Conservation (phyloP, 2,113 vertebrate genomes). For the Carassius carassius region DNA sequence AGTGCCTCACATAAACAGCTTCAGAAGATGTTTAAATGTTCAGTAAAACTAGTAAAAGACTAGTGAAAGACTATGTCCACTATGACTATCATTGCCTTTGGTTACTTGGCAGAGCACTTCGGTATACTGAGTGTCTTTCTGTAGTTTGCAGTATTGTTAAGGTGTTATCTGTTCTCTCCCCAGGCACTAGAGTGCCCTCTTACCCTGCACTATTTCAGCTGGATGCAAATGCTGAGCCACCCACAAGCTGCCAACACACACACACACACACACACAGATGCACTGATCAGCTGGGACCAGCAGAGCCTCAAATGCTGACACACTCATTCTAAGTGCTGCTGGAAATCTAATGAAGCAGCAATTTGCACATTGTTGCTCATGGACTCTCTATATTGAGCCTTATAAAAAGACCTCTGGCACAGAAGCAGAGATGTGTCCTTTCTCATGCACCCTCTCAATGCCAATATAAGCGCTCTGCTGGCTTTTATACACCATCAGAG, state of each 20-base stretch:
- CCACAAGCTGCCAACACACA: constrained; percentile 19
- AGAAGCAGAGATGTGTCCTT: constrained; percentile 12
- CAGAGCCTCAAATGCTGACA: constrained; percentile 55
- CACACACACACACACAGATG: neutral
- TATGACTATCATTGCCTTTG: too few relatives aligned
- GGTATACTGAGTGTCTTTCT: too few relatives aligned
- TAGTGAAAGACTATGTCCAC: too few relatives aligned
- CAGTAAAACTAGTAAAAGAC: too few relatives aligned
- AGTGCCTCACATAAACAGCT: too few relatives aligned
- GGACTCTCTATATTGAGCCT: constrained; percentile 45
- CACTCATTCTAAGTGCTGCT: constrained; percentile 52
- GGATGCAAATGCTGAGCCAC: constrained; percentile 42
- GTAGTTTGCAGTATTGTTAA: neutral
- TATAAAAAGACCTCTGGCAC: constrained; percentile 52
- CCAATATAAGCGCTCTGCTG: constrained; percentile 29
- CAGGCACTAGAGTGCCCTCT: constrained; percentile 39
- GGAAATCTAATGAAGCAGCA: constrained; percentile 61
- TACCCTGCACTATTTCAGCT: constrained; percentile 31
- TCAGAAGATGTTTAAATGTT: too few relatives aligned
- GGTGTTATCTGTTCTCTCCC: neutral
- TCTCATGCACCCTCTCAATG: constrained; percentile 35
- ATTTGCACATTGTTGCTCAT: constrained; percentile 54
- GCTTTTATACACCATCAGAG: constrained; percentile 38
- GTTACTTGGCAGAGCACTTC: too few relatives aligned
- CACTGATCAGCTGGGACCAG: constrained; percentile 46